Conservation (phyloP, 2,888 invertebrate species). For the Ganaspis brasiliensis region DNA sequence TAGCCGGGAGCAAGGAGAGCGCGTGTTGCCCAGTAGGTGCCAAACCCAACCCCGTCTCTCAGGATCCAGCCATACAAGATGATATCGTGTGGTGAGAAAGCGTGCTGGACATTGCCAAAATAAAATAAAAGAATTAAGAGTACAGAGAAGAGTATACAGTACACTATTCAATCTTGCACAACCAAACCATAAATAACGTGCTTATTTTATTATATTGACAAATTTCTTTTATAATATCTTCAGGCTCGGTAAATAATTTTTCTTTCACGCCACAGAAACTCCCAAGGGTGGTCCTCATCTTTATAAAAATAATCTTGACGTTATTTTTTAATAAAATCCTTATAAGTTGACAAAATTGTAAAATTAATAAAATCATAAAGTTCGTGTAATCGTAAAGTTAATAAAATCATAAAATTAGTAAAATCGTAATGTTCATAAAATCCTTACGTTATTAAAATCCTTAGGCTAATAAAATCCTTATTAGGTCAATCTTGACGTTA, state of each 20-base stretch:
- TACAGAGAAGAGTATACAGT: conserved; percentile 13
- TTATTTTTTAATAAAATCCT: too few relatives aligned
- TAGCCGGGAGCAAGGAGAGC: conserved; percentile 52
- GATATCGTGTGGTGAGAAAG: conserved; percentile 47
- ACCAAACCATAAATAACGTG: conserved; percentile 7
- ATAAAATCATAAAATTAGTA: too few relatives aligned
- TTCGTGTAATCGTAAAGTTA: too few relatives aligned
- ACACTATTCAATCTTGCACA: conserved; percentile 19
- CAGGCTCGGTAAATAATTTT: not conserved
- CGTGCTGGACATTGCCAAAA: conserved; percentile 39
- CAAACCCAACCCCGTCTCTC: conserved; percentile 56
- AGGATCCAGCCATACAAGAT: conserved; percentile 47
- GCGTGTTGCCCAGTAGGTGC: conserved; percentile 58
- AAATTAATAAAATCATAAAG: too few relatives aligned
- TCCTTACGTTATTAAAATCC: too few relatives aligned
- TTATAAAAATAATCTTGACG: not conserved
- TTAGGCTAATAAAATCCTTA: too few relatives aligned
- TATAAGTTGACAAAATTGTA: too few relatives aligned
- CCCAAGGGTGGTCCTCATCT: not conserved
- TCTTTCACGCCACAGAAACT: too few relatives aligned
- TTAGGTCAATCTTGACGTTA: too few relatives aligned
- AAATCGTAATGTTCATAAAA: too few relatives aligned
- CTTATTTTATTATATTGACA: conserved; percentile 29
- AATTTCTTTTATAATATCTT: conserved; percentile 4
- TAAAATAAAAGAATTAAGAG: conserved; percentile 34